These are phyloP conservation scores for Erpornis zantholeuca DNA, from an alignment of 2,113 vertebrate species.

Conservation along the genomic window DNA sequence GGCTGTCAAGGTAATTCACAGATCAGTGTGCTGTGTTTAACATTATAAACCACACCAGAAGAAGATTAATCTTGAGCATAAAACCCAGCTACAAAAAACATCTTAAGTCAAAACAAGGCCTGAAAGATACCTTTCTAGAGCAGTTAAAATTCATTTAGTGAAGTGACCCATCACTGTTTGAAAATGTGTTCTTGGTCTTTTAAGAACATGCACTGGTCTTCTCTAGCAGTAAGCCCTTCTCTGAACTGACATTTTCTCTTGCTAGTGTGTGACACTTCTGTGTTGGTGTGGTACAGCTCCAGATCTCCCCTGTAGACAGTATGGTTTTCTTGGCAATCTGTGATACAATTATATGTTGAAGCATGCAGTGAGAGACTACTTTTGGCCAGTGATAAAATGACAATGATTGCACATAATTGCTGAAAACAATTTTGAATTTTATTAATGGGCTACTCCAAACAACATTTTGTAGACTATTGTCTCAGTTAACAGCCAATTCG, in stretches of 20 bases:
- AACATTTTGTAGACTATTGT: conserved; percentile 61
- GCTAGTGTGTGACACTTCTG: not conserved
- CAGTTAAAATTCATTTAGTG: not conserved
- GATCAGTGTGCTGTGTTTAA: not conserved
- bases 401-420: conserved; percentile 69
- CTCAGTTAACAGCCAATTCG: conserved; percentile 56
- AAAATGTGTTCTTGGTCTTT: not conserved
- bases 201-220: not conserved
- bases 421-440: conserved; percentile 73
- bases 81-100: not conserved
- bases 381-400: conserved; percentile 70
- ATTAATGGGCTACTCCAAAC: conserved; percentile 74
- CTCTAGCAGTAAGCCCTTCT: not conserved
- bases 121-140: not conserved
- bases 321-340: conserved; percentile 60
- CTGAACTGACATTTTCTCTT: not conserved
- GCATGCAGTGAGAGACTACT: conserved; percentile 29
- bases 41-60: not conserved
- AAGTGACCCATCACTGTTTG: not conserved
- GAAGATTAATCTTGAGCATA: not conserved
- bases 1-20: not conserved
- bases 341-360: conserved; percentile 34
- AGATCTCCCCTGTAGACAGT: not conserved
- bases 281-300: not conserved
- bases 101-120: not conserved